phyloP scores from a whole-genome alignment of 2,888 invertebrate genomes.

The Tipula vernalis region DNA sequence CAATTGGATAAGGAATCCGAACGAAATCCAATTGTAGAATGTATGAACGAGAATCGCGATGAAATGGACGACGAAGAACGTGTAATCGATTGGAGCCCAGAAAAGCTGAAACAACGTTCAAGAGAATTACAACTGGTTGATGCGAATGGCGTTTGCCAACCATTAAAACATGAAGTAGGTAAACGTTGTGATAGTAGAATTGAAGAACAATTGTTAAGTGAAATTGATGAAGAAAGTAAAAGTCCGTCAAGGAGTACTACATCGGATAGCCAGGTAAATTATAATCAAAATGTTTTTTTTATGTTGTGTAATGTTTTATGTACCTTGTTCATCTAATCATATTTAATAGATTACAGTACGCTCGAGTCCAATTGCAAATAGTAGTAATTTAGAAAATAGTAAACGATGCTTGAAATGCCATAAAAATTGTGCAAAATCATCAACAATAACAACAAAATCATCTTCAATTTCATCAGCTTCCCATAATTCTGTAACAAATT shows the following conservation, averaged over 20 bases:
- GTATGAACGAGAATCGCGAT: constrained; percentile 13
- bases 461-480: neutral
- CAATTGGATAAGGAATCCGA: constrained; percentile 50
- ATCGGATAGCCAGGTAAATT: constrained; percentile 59
- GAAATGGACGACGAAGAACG: constrained; percentile 31
- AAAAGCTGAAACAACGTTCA: constrained; percentile 56
- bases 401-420: constrained; percentile 67
- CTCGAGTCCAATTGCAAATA: constrained; percentile 52
- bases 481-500: neutral
- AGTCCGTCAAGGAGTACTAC: constrained; percentile 62
- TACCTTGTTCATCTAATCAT: neutral
- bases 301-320: neutral
- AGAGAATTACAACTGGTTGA: constrained; percentile 52
- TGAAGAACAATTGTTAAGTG: constrained; percentile 36
- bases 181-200: constrained; percentile 34
- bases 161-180: constrained; percentile 24
- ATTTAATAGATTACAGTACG: constrained; percentile 54
- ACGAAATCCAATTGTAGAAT: constrained; percentile 26
- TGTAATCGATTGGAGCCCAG: constrained; percentile 51
- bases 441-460: constrained; percentile 13
- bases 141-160: constrained; percentile 27
- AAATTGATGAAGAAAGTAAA: constrained; percentile 41
- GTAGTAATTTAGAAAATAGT: constrained; percentile 41
- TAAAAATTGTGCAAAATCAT: constrained; percentile 47
- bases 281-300: too few relatives aligned